Base-by-base conservation (phyloP, 2,113 vertebrate species). In the Agapornis roseicollis region DNA sequence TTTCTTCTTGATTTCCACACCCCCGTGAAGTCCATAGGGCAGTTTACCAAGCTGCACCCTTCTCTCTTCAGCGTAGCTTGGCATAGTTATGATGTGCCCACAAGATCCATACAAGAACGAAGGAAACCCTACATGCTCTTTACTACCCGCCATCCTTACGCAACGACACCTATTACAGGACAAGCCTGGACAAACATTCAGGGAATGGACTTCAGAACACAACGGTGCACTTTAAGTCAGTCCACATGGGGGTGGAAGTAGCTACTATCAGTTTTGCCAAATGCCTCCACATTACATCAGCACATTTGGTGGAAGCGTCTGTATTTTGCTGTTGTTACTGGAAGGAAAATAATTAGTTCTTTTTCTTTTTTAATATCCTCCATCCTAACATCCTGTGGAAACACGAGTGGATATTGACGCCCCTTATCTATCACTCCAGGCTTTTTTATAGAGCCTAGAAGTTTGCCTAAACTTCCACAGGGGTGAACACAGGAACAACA, bases 141-240 rank as follows among this genome's bases (percentile, higher is more conserved):
- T 78, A 68, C 85, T 90, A 53, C 88, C 70, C 1, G 1, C 8
- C 72, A 37, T 79, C 90, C 85, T 90, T 74, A 86, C 10, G 90
- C 90, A 96, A 92, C 61, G 85, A 31, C 70, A 90, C 44, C 78
- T 73, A 73, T 82, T 82, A 35, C 5, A 76, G 69, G 85, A 68
- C 96, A 96, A 96, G 90, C 16, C 91, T 44, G 60, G 94, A 95
- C 96, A 96, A 82, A 94, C 71, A 83, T 24, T 41, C 23, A 39
- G 56, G 28, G 46, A 88, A 88, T 31, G 90, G 96, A 86, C 93
- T 81, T 56, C 85, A 82, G n/a, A 79, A 69, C 87, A 74, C 89
- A 85, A 83, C 83, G 20, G 66, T 33, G 31, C 56, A 11, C 85
- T 46, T 70, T 8, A 65, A 85, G 69, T 46, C 41, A 39, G 44